phyloP scores from a whole-genome alignment of 2,113 vertebrate genomes.

The Callipepla squamata region DNA sequence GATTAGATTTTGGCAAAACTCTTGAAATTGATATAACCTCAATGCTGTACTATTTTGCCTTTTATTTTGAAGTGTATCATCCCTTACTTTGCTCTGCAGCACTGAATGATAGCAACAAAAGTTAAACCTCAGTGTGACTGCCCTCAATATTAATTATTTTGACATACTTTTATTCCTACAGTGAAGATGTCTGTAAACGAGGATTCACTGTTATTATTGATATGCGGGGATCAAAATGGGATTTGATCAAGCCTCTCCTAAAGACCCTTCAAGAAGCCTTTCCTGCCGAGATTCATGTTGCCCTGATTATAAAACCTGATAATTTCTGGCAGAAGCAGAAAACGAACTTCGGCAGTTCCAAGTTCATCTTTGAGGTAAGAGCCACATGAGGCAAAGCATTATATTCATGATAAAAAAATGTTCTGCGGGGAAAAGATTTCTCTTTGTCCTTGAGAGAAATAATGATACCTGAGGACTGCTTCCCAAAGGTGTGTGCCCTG shows the following conservation, averaged over 20 bases:
- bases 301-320: slow-evolving; percentile 98
- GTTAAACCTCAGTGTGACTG: not conserved
- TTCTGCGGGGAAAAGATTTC: not conserved
- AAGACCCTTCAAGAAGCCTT: slow-evolving; percentile 98
- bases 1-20: not conserved
- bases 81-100: not conserved
- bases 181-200: slow-evolving; percentile 96
- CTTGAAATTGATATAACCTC: not conserved
- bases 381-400: not conserved
- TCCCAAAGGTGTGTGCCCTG: not conserved
- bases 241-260: slow-evolving; percentile 96
- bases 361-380: slow-evolving; percentile 98
- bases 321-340: slow-evolving; percentile 99
- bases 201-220: slow-evolving; percentile 99
- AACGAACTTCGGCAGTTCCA: slow-evolving; percentile 98
- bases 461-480: not conserved
- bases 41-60: not conserved
- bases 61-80: not conserved
- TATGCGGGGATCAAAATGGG: slow-evolving; percentile 99
- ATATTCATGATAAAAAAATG: not conserved
- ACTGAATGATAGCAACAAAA: not conserved
- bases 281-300: slow-evolving; percentile 94
- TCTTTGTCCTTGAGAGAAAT: not conserved
- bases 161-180: slow-evolving; percentile 71
- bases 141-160: slow-evolving; percentile 19